Base-by-base conservation (phyloP, 2,113 vertebrate genomes). In the Trinectes maculatus region DNA sequence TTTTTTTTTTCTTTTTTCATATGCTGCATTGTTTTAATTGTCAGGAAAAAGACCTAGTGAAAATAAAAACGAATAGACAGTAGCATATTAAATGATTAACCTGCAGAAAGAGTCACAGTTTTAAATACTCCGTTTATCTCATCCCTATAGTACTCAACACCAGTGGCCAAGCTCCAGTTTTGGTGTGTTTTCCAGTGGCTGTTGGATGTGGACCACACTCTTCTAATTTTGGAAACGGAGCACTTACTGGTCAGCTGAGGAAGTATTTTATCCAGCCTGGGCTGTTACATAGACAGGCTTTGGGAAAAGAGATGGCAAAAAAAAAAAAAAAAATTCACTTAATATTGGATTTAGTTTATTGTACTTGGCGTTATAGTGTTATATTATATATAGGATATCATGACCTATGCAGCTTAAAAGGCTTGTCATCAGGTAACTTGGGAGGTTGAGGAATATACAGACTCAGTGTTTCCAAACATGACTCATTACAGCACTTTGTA, bases 401-500 rank as follows among this genome's bases (percentile, higher is more conserved):
- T n/a, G 11, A 62, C 55, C 31, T 59, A 28, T 58, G 64, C 56
- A 64, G 49, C 57, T 72, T 40, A 29, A 49, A 28, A 42, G 59
- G 58, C 61, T 75, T 4, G 11, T 16, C 37, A 29, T n/a, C n/a
- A n/a, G n/a, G n/a, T n/a, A n/a, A n/a, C n/a, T n/a, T n/a, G n/a
- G n/a, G n/a, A n/a, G n/a, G n/a, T n/a, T n/a, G n/a, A n/a, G n/a
- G n/a, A n/a, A n/a, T n/a, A n/a, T n/a, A n/a, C 15, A 55, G 34
- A 70, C 28, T 61, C 53, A 51, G 56, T 8, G 8, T 52, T 29
- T 67, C 28, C 48, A 44, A 49, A 42, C 36, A 24, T 74, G 74
- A 75, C 59, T 69, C 37, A 34, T 51, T 7, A 5, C 31, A 39
- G 74, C 74, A 47, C 58, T 78, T 79, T 67, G 28, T 42, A 37